A percentile compares a stretch with the other conserved stretches of the same genome.
These are phyloP conservation scores for Geotrypetes seraphini DNA, from an alignment of 2,797 vertebrate genomes.

Conservation along the genomic window DNA sequence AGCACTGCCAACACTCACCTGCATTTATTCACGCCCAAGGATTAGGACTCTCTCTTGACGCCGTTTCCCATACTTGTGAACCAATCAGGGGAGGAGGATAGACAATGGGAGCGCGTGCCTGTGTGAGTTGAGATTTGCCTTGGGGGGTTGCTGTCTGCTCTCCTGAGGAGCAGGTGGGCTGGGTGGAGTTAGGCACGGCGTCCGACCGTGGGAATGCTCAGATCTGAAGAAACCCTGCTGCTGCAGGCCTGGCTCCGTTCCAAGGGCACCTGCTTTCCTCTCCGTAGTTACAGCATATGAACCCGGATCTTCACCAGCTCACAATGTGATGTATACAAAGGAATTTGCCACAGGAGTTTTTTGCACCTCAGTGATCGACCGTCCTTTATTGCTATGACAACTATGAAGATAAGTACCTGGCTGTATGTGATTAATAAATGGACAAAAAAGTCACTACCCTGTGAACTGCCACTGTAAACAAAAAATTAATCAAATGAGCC, in stretches of 20 bases:
- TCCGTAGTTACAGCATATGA: not conserved
- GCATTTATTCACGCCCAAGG: conserved; percentile 76
- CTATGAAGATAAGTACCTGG: no score
- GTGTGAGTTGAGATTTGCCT: conserved; percentile 54
- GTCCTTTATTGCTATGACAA: no score
- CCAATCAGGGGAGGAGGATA: conserved; percentile 56
- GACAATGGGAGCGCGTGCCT: conserved; percentile 53
- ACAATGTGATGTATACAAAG: no score
- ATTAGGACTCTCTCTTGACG: conserved; percentile 66
- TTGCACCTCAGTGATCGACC: no score
- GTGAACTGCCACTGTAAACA: no score
- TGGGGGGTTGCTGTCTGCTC: conserved; percentile 50
- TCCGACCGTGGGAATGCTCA: conserved; percentile 55
- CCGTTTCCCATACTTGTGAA: conserved; percentile 82
- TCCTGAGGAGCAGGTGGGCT: conserved; percentile 60
- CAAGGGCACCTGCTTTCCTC: conserved; percentile 2
- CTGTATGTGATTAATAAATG: no score
- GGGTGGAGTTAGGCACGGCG: conserved; percentile 19
- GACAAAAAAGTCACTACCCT: no score
- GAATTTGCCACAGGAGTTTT: no score
- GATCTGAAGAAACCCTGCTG: conserved; percentile 5
- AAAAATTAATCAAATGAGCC: no score
- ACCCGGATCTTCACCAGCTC: no score
- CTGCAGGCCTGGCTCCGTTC: conserved; percentile 4
- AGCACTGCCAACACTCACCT: conserved; percentile 26